Evolutionary conservation across 1,140 invertebrate species (phyloP).

Genomic region (Drosophila lowei): DNA sequence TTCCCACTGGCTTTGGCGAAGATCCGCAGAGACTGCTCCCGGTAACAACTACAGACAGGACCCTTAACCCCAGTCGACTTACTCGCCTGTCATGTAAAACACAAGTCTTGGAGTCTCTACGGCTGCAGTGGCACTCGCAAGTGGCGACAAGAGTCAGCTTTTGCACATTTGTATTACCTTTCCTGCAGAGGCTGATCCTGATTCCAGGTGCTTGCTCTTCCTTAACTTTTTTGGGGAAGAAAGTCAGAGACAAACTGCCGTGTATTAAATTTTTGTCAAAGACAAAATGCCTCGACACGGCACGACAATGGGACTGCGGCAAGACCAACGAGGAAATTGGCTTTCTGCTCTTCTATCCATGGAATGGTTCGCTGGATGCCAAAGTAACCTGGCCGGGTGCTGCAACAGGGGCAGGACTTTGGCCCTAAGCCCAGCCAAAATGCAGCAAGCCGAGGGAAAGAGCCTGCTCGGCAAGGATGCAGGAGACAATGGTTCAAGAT

Average conservation of each 20-base stretch:
- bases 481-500: not conserved
- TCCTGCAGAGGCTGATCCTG: slow-evolving; percentile 12
- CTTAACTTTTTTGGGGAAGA: slow-evolving; percentile 30
- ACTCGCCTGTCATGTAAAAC: slow-evolving; percentile 73
- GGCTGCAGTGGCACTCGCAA: slow-evolving; percentile 24
- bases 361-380: slow-evolving; percentile 54
- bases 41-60: slow-evolving; percentile 45
- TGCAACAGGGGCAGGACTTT: slow-evolving; percentile 33
- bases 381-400: slow-evolving; percentile 46
- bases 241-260: slow-evolving; percentile 75
- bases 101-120: slow-evolving; percentile 56
- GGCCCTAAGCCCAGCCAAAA: slow-evolving; percentile 43
- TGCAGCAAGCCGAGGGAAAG: slow-evolving; percentile 19
- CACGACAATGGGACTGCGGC: slow-evolving; percentile 29
- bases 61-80: slow-evolving; percentile 46
- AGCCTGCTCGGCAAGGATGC: slow-evolving; percentile 14
- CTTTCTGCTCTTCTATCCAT: slow-evolving; percentile 52
- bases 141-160: slow-evolving; percentile 68
- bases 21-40: slow-evolving; percentile 15
- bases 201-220: slow-evolving; percentile 14
- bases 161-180: slow-evolving; percentile 61
- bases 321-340: slow-evolving; percentile 47
- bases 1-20: slow-evolving; percentile 4
- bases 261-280: slow-evolving; percentile 79
- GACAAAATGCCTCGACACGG: slow-evolving; percentile 66